Evolutionary conservation across 1,140 invertebrate species (phyloP), one percentile per base, ranked within the genome.

Genomic region (Lepidurus packardi): DNA sequence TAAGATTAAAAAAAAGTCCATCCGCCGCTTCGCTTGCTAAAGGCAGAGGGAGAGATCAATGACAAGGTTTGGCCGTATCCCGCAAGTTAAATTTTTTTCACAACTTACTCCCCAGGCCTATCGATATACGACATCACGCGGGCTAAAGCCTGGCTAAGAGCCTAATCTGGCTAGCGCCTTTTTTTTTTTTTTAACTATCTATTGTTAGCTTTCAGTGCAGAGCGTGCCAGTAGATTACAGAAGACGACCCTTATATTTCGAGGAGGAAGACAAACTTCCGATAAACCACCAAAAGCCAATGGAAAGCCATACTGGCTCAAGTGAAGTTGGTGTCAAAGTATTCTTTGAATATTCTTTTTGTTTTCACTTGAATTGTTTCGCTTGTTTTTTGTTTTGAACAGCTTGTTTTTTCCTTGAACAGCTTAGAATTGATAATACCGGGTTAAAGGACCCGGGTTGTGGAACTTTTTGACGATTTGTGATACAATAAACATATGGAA

Each of bases 111-210:
- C 1, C 53, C 21, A 65, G 53, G 53, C 53, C 53, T 65, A 65
- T 65, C 53, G 21, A 21, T 16, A 21, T 65, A 13, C 53, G 53
- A 65, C 53, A 65, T 65, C 53, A 16, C 13, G n/a, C 53, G 53
- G 53, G 53, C 21, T 65, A 65, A 65, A 65, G 53, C 21, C 53
- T 65, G 53, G 53, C 53, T 16, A 65, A 65, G 53, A 65, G 53
- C 53, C 53, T 65, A 65, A 65, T 16, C 53, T 65, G 13, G 13
- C 53, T 13, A 9, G 13, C 16, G n/a, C 53, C 10, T n/a, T 16
- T 11, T 65, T 65, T 47, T 10, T 47, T 21, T 65, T 65, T 65
- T 65, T 65, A 21, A 1, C 13, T 65, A 16, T 7, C 16, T 9
- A 21, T 13, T 65, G 21, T n/a, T 16, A 65, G 34, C 34, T 34